A percentile compares a stretch with the other conserved stretches of the same genome.
Conservation (phyloP, 2,888 invertebrate species). For the Copidosoma aretas region DNA sequence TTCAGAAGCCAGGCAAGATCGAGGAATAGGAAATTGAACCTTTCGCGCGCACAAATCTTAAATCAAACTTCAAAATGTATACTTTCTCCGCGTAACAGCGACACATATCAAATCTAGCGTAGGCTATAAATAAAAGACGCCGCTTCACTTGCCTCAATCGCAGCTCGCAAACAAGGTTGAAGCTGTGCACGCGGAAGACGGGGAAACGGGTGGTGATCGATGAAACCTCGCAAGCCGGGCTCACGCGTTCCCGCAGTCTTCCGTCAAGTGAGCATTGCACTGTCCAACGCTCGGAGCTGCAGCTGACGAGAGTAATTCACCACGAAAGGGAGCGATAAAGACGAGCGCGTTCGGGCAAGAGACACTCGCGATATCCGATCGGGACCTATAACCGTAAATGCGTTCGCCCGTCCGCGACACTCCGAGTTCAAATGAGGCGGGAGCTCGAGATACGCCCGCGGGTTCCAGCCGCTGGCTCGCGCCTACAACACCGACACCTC, state of each 20-base stretch:
- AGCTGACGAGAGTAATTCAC: neutral
- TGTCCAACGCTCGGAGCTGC: constrained; percentile 11
- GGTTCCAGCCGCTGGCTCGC: neutral
- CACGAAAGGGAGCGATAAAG: too few species aligned
- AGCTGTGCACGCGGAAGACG: constrained; percentile 6
- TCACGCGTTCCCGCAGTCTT: constrained; percentile 38
- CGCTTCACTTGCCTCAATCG: too few species aligned
- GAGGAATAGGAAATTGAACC: too few species aligned
- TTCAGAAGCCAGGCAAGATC: too few species aligned
- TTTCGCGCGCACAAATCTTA: too few species aligned
- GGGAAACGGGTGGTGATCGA: neutral
- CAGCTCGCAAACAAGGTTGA: too few species aligned
- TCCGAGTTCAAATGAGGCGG: neutral
- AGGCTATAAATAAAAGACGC: too few species aligned
- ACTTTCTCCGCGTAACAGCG: too few species aligned
- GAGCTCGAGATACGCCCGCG: neutral
- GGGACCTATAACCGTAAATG: neutral
- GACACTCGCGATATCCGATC: neutral
- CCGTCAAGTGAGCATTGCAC: constrained; percentile 34
- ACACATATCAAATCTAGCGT: too few species aligned
- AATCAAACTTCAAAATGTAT: too few species aligned
- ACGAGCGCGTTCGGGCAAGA: too few species aligned
- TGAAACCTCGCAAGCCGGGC: neutral
- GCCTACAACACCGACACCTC: neutral
- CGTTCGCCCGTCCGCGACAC: neutral